Evolutionary conservation across 2,113 vertebrate species (phyloP), one percentile per base, ranked within the genome.

Genomic region (Onychorhynchus coronatus): DNA sequence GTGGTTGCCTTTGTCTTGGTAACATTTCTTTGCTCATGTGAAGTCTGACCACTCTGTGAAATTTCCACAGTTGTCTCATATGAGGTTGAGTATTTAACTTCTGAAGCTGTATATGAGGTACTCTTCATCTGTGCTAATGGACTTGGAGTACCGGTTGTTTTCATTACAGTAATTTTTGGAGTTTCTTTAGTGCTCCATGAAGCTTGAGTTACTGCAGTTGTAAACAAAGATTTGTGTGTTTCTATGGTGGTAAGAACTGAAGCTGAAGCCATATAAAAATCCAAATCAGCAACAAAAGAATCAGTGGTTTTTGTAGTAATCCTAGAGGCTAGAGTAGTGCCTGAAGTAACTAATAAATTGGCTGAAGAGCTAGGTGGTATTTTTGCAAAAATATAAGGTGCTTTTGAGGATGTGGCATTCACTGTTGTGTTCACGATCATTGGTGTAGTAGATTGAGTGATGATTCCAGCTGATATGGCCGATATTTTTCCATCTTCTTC

Each of bases 31-130:
- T 81, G 65, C 21, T 89, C 41, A 42, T 78, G 25, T 49, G 79
- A 41, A 58, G 66, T 65, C 28, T 91, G 78, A 52, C 53, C 86
- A 31, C 78, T 95, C 89, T 88, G 80, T 83, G 77, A 78, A 56
- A 81, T 39, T 85, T 37, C 77, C 44, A 77, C 25, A 14, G 39
- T 70, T 50, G 82, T 89, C 70, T 75, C 88, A 93, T 59, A 70
- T 11, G 85, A 83, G 28, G 95, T 96, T 92, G 88, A 41, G 9
- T 96, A 75, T 91, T 92, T 94, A 74, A 93, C 11, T 91, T 89
- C 80, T 78, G 95, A 95, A 79, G 75, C 27, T 84, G 65, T 73
- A 66, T 96, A 81, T 33, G 89, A 81, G 12, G 66, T 94, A 31
- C 76, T 76, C 50, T 89, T 84, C 14, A 8, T 42, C 62, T 91